phyloP scores from a whole-genome alignment of 2,888 invertebrate species.

The Clitarchus hookeri region DNA sequence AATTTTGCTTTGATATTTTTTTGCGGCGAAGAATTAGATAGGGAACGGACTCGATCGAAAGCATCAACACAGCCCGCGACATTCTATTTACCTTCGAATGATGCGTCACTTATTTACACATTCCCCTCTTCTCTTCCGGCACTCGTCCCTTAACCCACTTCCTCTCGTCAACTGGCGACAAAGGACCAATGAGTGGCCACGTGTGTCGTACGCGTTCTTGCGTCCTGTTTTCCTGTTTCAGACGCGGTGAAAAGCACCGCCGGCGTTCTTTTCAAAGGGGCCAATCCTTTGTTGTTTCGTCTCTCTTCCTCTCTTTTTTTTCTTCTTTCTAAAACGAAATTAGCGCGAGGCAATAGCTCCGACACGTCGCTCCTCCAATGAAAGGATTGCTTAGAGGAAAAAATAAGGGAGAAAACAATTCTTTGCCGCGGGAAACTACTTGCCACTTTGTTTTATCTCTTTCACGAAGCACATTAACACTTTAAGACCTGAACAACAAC shows the following conservation, averaged over 20 bases:
- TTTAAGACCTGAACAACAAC: too few relatives aligned
- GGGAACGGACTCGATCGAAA: too few relatives aligned
- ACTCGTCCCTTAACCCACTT: background rate
- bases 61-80: too few relatives aligned
- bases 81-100: background rate
- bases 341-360: background rate
- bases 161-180: background rate
- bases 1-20: too few relatives aligned
- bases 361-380: background rate
- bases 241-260: background rate
- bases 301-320: background rate
- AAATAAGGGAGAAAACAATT: background rate
- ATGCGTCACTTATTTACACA: background rate
- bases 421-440: background rate
- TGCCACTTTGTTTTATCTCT: background rate
- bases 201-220: background rate
- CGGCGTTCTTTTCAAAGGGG: background rate
- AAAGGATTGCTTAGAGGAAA: background rate
- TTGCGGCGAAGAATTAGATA: too few relatives aligned
- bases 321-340: background rate
- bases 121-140: background rate
- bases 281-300: background rate
- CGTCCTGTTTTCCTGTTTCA: background rate
- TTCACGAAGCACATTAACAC: background rate
- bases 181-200: background rate